Evolutionary conservation across 2,888 invertebrate genomes (phyloP), one percentile per base, ranked within the genome.

Genomic region (Eretmocerus hayati): DNA sequence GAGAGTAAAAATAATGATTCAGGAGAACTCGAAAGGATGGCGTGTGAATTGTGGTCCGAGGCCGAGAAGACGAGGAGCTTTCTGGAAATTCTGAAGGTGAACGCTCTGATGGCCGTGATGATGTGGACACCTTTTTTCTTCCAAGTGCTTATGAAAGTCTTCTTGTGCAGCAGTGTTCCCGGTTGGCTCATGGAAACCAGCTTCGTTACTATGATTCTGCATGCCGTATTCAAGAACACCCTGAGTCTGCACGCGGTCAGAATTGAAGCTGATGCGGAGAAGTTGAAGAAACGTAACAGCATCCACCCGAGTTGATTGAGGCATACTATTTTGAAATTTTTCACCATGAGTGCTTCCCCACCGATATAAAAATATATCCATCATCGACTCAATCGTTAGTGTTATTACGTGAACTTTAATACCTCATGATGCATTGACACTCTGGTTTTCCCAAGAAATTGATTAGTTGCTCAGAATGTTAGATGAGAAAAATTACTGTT

Each of bases 71-170:
- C 53, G 18, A 40, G 47, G 8, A 49, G 30, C 16, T 31, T 58
- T 2, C 43, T 53, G 15, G 22, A 48, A 39, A 43, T 58, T 32
- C 54, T 59, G 35, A 55, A 50, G 43, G 46, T 43, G 3, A 58
- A 58, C 23, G 46, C 55, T n/a, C 6, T 58, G 5, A 30, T 56
- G 1, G 56, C 57, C 18, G 47, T 59, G n/a, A 8, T 53, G 2
- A 38, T 62, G 21, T 59, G 59, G 59, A 63, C 57, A 20, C 62
- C 63, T 5, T 44, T 59, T 20, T 58, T 63, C 33, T 30, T 62
- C 15, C 55, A 58, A 41, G 46, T 61, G 18, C 38, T 62, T 8
- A 41, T 53, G 1, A 58, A 62, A 39, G 56, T 58, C 20, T 60
- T 61, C 53, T 55, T 62, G 21, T 62, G 61, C 37, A 39, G 46